Percentiles rank a stretch among this genome's conserved stretches.
Conservation (phyloP, 2,113 vertebrate genomes). For the Rafetus swinhoei region DNA sequence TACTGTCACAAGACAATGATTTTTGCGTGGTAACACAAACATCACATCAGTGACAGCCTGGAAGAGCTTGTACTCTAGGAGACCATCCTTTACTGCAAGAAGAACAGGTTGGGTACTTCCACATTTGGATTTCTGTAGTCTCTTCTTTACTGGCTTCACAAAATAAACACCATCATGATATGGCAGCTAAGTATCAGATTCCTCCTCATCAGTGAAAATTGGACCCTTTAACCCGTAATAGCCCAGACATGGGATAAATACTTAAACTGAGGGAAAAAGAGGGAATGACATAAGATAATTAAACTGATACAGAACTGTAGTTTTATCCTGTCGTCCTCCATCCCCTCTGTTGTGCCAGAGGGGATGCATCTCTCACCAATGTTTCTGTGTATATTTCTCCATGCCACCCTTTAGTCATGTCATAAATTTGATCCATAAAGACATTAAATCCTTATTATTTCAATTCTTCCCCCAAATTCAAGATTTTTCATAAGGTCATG, state of each 20-base stretch:
- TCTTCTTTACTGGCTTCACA: background rate
- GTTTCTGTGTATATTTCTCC: background rate
- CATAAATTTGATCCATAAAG: background rate
- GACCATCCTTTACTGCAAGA: background rate
- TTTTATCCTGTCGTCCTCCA: background rate
- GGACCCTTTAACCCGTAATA: background rate
- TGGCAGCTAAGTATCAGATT: background rate
- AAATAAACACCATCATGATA: background rate
- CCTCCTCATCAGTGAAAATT: background rate
- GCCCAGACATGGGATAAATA: background rate
- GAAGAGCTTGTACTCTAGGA: background rate
- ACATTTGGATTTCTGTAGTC: background rate
- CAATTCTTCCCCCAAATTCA: background rate
- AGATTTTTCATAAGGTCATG: background rate
- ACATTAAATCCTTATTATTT: fast-evolving
- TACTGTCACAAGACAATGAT: background rate
- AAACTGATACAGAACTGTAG: background rate
- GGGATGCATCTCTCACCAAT: background rate
- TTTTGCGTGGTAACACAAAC: background rate
- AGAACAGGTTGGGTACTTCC: background rate
- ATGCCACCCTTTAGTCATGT: background rate
- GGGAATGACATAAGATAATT: background rate
- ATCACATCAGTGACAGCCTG: background rate
- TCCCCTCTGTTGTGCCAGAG: background rate
- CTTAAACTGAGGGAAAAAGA: background rate